These are phyloP conservation scores for Corythaeola cristata DNA, from an alignment of 2,113 vertebrate genomes.

Conservation along the genomic window DNA sequence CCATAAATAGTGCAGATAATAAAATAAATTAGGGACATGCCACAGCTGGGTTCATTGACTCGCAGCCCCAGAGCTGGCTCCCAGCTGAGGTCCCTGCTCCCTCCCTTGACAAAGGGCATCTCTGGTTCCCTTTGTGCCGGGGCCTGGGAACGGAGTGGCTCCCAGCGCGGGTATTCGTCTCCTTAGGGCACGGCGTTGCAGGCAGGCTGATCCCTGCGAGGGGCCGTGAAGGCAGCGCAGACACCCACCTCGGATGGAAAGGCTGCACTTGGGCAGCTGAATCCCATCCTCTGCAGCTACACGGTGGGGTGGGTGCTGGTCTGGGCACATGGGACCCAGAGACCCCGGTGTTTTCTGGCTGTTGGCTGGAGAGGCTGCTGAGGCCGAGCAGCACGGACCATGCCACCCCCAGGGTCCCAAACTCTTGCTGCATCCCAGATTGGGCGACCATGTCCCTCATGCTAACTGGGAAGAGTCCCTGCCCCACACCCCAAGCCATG, in stretches of 20 bases:
- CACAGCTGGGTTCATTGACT: not conserved
- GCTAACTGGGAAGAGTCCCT: not conserved
- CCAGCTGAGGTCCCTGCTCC: not conserved
- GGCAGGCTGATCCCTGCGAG: not conserved
- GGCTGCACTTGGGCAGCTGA: not conserved
- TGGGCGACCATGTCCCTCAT: not conserved
- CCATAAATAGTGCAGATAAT: not conserved
- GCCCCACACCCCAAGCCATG: not conserved
- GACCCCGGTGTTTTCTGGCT: not conserved
- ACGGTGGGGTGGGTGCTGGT: not conserved
- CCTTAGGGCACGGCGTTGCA: not conserved
- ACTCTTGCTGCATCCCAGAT: not conserved
- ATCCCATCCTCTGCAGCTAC: not conserved
- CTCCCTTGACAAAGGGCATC: not conserved
- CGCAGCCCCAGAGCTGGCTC: not conserved
- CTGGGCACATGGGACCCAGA: not conserved
- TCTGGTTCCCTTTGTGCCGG: fast-evolving
- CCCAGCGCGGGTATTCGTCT: not conserved
- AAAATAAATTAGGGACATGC: not conserved
- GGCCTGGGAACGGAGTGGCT: not conserved
- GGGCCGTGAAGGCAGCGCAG: not conserved
- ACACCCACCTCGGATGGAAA: not conserved
- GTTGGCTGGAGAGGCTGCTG: not conserved
- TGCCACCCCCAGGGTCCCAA: not conserved
- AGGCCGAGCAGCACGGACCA: fast-evolving